These are phyloP conservation scores for Anodontia alba DNA, from an alignment of 2,888 invertebrate genomes.

Conservation along the genomic window DNA sequence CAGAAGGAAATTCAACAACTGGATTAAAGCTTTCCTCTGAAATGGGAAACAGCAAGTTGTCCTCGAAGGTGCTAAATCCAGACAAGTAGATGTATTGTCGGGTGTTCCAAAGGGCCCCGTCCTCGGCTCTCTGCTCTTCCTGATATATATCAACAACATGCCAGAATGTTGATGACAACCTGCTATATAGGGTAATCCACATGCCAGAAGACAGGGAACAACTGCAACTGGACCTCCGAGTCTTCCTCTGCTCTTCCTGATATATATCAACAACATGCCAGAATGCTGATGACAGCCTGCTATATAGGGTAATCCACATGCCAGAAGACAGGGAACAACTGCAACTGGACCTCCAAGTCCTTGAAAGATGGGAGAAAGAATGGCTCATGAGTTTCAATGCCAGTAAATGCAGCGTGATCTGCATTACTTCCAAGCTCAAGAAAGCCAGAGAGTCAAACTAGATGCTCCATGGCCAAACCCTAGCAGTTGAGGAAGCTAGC, in stretches of 20 bases:
- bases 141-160: constrained; percentile 36
- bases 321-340: neutral
- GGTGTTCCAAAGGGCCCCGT: constrained; percentile 35
- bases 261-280: constrained; percentile 74
- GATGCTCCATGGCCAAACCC: constrained; percentile 20
- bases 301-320: constrained; percentile 25
- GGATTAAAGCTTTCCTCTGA: constrained; percentile 44
- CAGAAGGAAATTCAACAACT: constrained; percentile 15
- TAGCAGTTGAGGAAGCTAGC: neutral
- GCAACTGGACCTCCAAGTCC: constrained; percentile 23
- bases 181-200: constrained; percentile 29
- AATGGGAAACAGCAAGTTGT: constrained; percentile 7
- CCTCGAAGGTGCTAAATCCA: neutral
- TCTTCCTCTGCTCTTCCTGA: constrained; percentile 24
- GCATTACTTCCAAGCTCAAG: constrained; percentile 6
- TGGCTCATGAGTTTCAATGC: constrained; percentile 27
- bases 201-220: neutral
- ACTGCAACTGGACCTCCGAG: constrained; percentile 26
- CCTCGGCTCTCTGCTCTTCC: constrained; percentile 28
- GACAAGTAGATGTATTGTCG: constrained; percentile 19
- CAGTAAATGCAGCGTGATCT: constrained; percentile 23
- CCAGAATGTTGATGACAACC: constrained; percentile 73
- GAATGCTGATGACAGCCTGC: constrained; percentile 22
- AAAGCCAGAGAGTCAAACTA: constrained; percentile 15
- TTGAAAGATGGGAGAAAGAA: constrained; percentile 9